Conservation (phyloP, 2,888 invertebrate species). For the Sesia bembeciformis region DNA sequence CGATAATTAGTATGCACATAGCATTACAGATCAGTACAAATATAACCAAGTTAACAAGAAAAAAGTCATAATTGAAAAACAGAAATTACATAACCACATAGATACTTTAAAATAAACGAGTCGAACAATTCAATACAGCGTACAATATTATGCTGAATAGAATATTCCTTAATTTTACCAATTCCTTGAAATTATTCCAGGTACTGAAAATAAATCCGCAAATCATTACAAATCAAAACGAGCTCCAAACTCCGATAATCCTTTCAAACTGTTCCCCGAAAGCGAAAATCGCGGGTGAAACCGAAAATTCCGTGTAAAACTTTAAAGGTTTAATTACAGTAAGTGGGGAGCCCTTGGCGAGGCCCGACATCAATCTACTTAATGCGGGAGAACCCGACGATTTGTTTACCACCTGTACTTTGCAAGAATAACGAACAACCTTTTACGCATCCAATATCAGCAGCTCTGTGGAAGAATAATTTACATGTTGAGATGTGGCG, state of each 20-base stretch:
- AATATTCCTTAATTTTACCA: background rate
- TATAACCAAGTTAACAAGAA: too few relatives aligned
- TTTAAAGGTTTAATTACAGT: slow-evolving; percentile 64
- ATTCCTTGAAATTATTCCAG: background rate
- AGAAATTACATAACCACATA: too few relatives aligned
- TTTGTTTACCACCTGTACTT: slow-evolving; percentile 6
- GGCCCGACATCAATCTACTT: slow-evolving; percentile 53
- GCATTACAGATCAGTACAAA: too few relatives aligned
- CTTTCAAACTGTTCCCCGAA: slow-evolving; percentile 22
- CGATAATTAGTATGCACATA: too few relatives aligned
- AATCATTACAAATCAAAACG: background rate
- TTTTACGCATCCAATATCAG: background rate
- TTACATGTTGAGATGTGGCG: background rate
- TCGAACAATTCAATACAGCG: too few relatives aligned
- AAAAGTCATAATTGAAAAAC: too few relatives aligned
- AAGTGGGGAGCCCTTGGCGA: slow-evolving; percentile 37
- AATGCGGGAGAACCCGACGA: slow-evolving; percentile 29
- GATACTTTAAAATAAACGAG: too few relatives aligned
- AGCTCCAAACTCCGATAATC: slow-evolving; percentile 16
- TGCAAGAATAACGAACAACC: background rate
- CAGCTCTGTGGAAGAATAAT: background rate
- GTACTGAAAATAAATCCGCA: background rate
- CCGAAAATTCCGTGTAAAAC: slow-evolving; percentile 41
- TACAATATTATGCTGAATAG: too few relatives aligned
- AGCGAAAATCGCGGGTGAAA: slow-evolving; percentile 28